phyloP scores from a whole-genome alignment of 2,797 vertebrate species.

The Arrhamphus sclerolepis region DNA sequence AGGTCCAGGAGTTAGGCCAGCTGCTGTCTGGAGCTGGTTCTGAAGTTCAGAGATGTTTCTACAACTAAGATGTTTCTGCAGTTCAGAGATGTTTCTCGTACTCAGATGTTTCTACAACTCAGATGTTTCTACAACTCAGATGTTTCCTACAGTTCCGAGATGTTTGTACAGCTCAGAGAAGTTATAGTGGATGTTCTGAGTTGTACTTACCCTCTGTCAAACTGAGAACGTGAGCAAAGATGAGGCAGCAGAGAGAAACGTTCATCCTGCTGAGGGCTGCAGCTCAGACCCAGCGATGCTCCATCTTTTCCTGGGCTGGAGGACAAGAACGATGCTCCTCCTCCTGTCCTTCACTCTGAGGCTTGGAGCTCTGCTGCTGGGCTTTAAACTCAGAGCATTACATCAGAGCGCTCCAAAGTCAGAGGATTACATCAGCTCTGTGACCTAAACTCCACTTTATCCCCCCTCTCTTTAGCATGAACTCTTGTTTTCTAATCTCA shows the following conservation, averaged over 20 bases:
- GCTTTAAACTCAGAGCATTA: too few species aligned
- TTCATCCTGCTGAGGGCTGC: conserved; percentile 3
- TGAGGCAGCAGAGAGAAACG: background rate
- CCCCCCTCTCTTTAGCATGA: background rate
- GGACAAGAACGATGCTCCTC: background rate
- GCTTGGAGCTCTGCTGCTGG: conserved; percentile 2
- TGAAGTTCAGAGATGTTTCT: too few species aligned
- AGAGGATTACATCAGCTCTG: conserved; percentile 8
- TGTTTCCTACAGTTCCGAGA: too few species aligned
- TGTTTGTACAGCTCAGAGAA: too few species aligned
- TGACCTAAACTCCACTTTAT: background rate
- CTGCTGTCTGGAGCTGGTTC: background rate
- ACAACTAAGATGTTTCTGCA: too few species aligned
- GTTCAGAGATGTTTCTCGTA: too few species aligned
- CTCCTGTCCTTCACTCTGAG: conserved; percentile 7
- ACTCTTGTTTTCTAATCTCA: background rate
- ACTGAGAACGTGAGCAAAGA: background rate
- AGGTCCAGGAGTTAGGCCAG: background rate
- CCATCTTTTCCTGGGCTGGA: background rate
- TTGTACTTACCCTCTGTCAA: background rate
- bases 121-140: too few species aligned
- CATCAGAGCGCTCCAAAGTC: background rate
- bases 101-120: too few species aligned
- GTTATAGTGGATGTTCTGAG: background rate
- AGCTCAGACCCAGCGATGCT: background rate